Conservation (phyloP, 2,113 vertebrate genomes). For the Campylomormyrus tamandua region DNA sequence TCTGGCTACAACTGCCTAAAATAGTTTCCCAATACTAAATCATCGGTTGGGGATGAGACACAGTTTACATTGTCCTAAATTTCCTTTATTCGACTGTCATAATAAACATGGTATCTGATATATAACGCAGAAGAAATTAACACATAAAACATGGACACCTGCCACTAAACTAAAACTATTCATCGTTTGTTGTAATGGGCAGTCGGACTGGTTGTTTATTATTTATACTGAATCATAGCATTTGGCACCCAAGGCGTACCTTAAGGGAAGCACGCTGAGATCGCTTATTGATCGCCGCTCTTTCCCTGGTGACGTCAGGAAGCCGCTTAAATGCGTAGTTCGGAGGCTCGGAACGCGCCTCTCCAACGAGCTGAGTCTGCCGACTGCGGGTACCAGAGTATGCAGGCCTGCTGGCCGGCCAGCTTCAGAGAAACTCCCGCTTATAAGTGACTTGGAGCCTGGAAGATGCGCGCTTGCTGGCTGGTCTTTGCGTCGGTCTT, state of each 20-base stretch:
- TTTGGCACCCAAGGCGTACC: neutral
- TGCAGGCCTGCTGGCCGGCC: neutral
- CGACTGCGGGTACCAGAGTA: neutral
- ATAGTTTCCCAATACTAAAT: neutral
- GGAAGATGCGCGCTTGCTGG: conserved; percentile 16
- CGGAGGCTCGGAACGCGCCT: neutral
- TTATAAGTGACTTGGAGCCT: neutral
- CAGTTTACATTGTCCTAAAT: neutral
- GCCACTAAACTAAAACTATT: neutral
- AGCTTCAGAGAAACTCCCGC: neutral
- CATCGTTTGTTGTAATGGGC: neutral
- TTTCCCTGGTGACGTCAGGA: neutral
- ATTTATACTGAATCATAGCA: neutral
- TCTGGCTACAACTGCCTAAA: neutral
- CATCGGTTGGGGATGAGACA: neutral
- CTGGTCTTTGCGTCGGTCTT: neutral
- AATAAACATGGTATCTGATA: neutral
- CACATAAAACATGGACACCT: neutral
- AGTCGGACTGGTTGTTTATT: neutral
- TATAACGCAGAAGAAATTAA: neutral
- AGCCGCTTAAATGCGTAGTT: neutral
- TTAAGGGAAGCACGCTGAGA: neutral
- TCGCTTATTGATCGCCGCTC: neutral
- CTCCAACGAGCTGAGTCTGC: neutral
- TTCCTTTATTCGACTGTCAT: neutral